Evolutionary conservation across 2,113 vertebrate genomes (phyloP).

Genomic region (Salvelinus namaycush): DNA sequence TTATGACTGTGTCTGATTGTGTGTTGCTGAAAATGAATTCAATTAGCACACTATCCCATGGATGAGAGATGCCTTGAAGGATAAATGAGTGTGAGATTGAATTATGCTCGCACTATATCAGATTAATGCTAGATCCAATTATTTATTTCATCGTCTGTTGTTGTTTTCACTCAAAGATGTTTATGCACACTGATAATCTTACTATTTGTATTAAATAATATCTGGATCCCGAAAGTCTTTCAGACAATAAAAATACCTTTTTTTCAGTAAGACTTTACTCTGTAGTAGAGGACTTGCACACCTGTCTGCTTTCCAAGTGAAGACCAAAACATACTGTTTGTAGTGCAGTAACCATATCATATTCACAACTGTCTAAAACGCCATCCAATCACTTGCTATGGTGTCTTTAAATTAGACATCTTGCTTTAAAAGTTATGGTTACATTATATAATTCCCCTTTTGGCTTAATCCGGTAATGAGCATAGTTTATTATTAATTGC

Average conservation of each 20-base stretch:
- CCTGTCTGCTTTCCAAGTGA: background rate
- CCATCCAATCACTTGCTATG: background rate
- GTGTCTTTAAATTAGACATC: constrained; percentile 13
- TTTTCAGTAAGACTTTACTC: too few species aligned
- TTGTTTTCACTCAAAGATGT: constrained; percentile 1
- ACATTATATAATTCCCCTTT: constrained; percentile 12
- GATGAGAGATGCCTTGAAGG: constrained; percentile 43
- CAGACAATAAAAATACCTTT: too few species aligned
- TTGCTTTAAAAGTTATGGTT: too few species aligned
- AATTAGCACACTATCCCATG: constrained; percentile 50
- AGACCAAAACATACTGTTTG: background rate
- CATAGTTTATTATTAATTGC: constrained; percentile 16
- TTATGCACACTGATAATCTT: background rate
- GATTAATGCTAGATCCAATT: constrained; percentile 37
- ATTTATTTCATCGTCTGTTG: constrained; percentile 32
- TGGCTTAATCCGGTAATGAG: background rate
- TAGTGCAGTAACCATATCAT: background rate
- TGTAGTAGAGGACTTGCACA: background rate
- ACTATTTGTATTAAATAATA: background rate
- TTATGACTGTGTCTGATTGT: constrained; percentile 33
- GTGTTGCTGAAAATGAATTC: constrained; percentile 46
- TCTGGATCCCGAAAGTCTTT: too few species aligned
- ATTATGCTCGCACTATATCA: constrained; percentile 47
- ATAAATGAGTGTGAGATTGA: constrained; percentile 51
- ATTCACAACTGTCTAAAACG: background rate